Percentiles rank a stretch among this genome's conserved stretches.
Conservation (phyloP, 2,888 invertebrate genomes). For the Amblyjoppa proteus region DNA sequence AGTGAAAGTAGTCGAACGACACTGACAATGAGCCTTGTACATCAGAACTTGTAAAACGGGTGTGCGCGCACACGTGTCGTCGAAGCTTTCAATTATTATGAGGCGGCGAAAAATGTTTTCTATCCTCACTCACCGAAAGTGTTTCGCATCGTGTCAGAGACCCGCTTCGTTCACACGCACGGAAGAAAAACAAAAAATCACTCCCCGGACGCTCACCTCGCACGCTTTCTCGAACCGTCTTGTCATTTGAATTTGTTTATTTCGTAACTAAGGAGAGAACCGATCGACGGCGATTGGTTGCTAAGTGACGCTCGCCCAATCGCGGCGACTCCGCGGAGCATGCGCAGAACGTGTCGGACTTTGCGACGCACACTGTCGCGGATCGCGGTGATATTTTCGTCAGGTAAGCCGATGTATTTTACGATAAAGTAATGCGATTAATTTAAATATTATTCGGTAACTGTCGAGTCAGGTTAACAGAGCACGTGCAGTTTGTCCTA, state of each 20-base stretch:
- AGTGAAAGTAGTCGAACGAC: neutral
- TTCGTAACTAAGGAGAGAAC: slow-evolving; percentile 1
- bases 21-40: neutral
- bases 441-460: neutral
- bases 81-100: neutral
- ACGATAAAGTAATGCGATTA: neutral
- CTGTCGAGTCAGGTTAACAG: neutral
- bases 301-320: slow-evolving; percentile 19
- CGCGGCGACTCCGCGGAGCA: slow-evolving; percentile 21
- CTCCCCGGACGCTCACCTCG: neutral
- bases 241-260: slow-evolving; percentile 4
- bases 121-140: slow-evolving; percentile 21
- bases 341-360: slow-evolving; percentile 22
- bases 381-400: slow-evolving; percentile 31
- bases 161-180: slow-evolving; percentile 2
- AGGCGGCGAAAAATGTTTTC: slow-evolving; percentile 7
- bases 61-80: slow-evolving; percentile 1
- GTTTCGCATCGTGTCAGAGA: slow-evolving; percentile 18
- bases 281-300: slow-evolving; percentile 28
- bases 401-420: slow-evolving; percentile 49
- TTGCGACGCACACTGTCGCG: slow-evolving; percentile 39
- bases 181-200: neutral
- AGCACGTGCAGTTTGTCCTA: neutral
- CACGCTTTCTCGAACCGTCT: neutral
- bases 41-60: neutral